Conservation (phyloP, 2,797 vertebrate species). For the Lepus oiostolus region DNA sequence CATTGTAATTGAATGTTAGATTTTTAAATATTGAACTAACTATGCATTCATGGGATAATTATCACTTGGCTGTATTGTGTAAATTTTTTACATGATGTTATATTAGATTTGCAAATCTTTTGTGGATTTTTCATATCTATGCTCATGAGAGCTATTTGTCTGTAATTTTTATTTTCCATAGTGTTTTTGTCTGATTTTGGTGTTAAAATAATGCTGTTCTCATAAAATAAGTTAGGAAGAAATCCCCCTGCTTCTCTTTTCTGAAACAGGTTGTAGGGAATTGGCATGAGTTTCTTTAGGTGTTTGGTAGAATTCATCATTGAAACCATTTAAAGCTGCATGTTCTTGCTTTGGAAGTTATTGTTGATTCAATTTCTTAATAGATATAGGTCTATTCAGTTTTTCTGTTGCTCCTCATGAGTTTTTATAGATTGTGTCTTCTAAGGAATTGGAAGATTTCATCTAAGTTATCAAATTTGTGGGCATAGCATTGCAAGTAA, state of each 20-base stretch:
- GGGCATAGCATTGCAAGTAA: neutral
- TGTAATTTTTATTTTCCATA: neutral
- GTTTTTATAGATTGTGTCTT: neutral
- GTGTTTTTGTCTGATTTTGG: neutral
- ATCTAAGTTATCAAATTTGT: conserved; percentile 14
- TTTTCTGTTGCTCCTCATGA: neutral
- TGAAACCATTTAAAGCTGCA: neutral
- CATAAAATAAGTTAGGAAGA: neutral
- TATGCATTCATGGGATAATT: neutral
- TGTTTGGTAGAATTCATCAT: neutral
- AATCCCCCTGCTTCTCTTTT: conserved; percentile 1
- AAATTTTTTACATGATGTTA: neutral
- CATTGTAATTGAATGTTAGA: neutral
- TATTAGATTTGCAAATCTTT: neutral
- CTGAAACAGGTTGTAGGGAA: neutral
- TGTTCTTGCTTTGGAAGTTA: neutral
- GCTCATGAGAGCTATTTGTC: neutral
- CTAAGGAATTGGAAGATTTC: neutral
- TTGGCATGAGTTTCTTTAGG: neutral
- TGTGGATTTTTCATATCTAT: neutral
- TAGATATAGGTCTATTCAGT: neutral
- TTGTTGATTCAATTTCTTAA: neutral
- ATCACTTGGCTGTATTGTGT: neutral
- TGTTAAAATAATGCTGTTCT: neutral
- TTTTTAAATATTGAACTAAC: neutral